phyloP scores from a whole-genome alignment of 2,113 vertebrate genomes.

The Numenius arquata region DNA sequence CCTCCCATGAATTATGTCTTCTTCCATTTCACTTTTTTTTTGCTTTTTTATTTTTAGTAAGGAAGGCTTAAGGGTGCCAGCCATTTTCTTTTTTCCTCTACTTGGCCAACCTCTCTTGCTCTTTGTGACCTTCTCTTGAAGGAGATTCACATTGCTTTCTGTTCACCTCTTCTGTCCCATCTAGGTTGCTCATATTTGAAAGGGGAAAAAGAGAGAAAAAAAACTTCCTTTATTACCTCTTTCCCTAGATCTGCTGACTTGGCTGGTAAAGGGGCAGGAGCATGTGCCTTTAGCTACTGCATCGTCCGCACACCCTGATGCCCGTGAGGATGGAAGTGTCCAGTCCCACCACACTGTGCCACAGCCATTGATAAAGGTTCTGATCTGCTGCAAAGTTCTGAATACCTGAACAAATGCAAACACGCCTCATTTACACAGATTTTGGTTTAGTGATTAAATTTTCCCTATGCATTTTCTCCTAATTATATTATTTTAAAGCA shows the following conservation, averaged over 20 bases:
- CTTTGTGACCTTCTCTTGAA: not conserved
- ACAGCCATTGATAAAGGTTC: not conserved
- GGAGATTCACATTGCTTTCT: not conserved
- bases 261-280: not conserved
- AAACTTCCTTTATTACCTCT: not conserved
- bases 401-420: not conserved
- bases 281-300: not conserved
- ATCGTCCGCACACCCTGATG: not conserved
- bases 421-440: not conserved
- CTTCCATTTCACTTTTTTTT: not conserved
- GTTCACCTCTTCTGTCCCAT: not conserved
- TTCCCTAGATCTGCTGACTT: not conserved
- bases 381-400: not conserved
- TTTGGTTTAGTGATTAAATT: not conserved
- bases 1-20: not conserved
- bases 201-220: not conserved
- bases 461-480: constrained; percentile 7
- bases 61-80: not conserved
- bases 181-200: not conserved
- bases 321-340: accelerated
- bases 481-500: constrained; percentile 49
- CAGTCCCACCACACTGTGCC: not conserved
- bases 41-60: not conserved
- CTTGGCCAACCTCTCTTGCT: not conserved
- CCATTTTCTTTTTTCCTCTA: not conserved